Evolutionary conservation across 2,797 vertebrate genomes (phyloP).

Genomic region (Lepus townsendii): DNA sequence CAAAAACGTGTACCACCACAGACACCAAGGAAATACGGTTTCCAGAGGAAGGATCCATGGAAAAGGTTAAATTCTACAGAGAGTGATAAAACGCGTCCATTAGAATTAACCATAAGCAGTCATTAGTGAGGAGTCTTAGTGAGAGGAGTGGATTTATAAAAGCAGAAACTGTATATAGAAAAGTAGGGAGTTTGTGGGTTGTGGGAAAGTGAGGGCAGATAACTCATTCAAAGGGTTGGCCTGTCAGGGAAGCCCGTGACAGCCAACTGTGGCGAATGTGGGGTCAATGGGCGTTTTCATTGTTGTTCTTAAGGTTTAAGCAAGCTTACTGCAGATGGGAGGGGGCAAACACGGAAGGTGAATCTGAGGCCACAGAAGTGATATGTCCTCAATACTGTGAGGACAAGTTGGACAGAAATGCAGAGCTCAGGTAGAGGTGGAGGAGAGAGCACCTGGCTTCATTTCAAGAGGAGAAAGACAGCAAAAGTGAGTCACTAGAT

Average conservation of each 20-base stretch:
- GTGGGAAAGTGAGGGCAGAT: background rate
- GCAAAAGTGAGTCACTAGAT: background rate
- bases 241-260: background rate
- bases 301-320: background rate
- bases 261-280: background rate
- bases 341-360: background rate
- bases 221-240: background rate
- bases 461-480: background rate
- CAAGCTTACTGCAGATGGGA: background rate
- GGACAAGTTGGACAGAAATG: too few species aligned
- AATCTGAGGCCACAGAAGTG: background rate
- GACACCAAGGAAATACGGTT: background rate
- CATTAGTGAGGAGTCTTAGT: background rate
- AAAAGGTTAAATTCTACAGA: background rate
- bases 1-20: background rate
- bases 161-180: background rate
- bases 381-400: background rate
- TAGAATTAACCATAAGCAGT: background rate
- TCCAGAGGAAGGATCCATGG: background rate
- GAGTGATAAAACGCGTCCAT: background rate
- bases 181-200: background rate
- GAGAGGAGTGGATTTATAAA: background rate
- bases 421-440: background rate
- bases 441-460: background rate
- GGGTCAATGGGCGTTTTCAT: background rate